phyloP scores from a whole-genome alignment of 2,888 invertebrate genomes.

The Pyrrhia umbra region DNA sequence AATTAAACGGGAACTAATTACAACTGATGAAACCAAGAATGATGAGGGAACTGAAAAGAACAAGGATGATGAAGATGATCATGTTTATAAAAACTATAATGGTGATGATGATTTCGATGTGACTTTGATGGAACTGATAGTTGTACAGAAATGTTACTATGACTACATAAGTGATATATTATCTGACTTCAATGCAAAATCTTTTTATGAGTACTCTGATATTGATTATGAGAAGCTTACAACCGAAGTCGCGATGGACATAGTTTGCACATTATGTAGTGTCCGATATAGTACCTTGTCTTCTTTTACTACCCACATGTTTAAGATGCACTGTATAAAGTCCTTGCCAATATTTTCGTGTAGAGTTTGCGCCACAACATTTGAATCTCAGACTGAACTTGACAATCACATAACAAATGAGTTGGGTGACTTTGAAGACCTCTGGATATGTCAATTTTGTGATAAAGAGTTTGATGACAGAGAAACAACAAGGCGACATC shows the following conservation, averaged over 20 bases:
- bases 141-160: slow-evolving; percentile 82
- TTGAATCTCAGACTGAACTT: slow-evolving; percentile 78
- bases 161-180: slow-evolving; percentile 78
- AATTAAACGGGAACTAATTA: slow-evolving; percentile 69
- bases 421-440: slow-evolving; percentile 81
- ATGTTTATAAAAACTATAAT: slow-evolving; percentile 72
- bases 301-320: slow-evolving; percentile 76
- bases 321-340: slow-evolving; percentile 81
- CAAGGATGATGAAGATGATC: slow-evolving; percentile 52
- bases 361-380: slow-evolving; percentile 81
- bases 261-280: slow-evolving; percentile 79
- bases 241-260: slow-evolving; percentile 66
- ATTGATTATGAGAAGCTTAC: slow-evolving; percentile 75
- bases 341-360: slow-evolving; percentile 79
- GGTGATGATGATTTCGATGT: slow-evolving; percentile 87
- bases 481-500: slow-evolving; percentile 76
- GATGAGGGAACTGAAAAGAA: slow-evolving; percentile 53
- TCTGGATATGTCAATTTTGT: slow-evolving; percentile 89
- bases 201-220: slow-evolving; percentile 73
- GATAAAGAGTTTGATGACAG: slow-evolving; percentile 85
- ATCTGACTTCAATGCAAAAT: slow-evolving; percentile 72
- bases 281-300: slow-evolving; percentile 69
- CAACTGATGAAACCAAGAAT: slow-evolving; percentile 61
- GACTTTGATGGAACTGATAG: slow-evolving; percentile 83
- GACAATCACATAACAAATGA: slow-evolving; percentile 77